These are phyloP conservation scores for Popillia japonica DNA, from an alignment of 1,140 invertebrate species.

Conservation along the genomic window DNA sequence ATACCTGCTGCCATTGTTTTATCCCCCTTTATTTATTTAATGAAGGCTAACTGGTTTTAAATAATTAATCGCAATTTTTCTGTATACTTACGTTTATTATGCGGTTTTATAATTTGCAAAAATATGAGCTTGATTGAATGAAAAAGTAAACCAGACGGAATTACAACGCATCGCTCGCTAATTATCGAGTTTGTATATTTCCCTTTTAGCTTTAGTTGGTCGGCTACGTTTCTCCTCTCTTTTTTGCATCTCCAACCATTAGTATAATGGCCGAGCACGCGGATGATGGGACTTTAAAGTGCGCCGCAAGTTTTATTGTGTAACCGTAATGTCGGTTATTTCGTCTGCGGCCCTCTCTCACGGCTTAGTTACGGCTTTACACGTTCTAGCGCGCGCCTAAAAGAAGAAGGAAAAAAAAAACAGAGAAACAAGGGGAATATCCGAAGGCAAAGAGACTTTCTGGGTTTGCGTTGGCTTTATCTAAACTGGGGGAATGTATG, in stretches of 20 bases:
- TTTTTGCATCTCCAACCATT: background rate
- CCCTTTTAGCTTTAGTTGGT: background rate
- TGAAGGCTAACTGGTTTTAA: background rate
- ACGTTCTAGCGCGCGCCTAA: background rate
- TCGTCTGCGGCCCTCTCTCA: background rate
- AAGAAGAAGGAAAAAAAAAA: background rate
- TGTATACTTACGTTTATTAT: too few relatives aligned
- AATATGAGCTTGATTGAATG: too few relatives aligned
- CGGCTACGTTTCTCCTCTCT: background rate
- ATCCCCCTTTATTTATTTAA: background rate
- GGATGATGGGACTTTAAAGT: background rate
- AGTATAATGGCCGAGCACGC: background rate
- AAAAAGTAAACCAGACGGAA: background rate
- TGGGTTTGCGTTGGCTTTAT: background rate
- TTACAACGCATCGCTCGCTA: background rate
- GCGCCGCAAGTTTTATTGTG: constrained; percentile 17
- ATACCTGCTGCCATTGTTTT: background rate
- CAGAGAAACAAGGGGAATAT: background rate
- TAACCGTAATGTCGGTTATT: constrained; percentile 18
- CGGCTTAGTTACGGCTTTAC: constrained; percentile 2
- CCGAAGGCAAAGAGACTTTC: background rate
- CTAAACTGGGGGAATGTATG: background rate
- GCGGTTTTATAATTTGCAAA: too few relatives aligned
- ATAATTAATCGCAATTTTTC: too few relatives aligned
- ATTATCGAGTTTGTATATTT: background rate